Percentiles rank a stretch among this genome's conserved stretches.
phyloP scores from a whole-genome alignment of 37 sponge, comb jelly and placozoan genomes.

The Bolinopsis microptera region DNA sequence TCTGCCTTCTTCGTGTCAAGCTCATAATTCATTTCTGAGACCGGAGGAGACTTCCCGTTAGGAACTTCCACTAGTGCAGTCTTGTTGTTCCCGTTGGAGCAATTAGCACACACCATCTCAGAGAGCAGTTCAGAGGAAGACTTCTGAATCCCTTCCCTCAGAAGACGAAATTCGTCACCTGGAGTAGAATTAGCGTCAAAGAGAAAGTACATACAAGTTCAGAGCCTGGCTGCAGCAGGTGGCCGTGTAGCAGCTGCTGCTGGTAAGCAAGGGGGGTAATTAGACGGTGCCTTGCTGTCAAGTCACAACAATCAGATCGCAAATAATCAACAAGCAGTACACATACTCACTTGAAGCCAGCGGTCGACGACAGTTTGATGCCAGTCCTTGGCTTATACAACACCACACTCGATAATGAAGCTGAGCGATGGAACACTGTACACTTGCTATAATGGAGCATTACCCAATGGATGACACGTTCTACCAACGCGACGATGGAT shows the following conservation, averaged over 20 bases:
- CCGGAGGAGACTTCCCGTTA: neutral
- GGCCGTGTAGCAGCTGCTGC: neutral
- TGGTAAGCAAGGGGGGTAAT: too few relatives aligned
- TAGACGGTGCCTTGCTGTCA: neutral
- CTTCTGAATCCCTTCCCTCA: neutral
- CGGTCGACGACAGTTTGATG: neutral
- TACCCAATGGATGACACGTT: too few relatives aligned
- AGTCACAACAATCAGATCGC: neutral
- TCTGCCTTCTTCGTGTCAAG: neutral
- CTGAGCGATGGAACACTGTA: too few relatives aligned
- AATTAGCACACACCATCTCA: neutral
- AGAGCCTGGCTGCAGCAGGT: neutral
- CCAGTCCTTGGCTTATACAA: neutral
- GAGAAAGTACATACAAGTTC: too few relatives aligned
- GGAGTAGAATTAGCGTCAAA: neutral
- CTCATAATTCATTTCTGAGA: neutral
- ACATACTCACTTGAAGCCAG: neutral
- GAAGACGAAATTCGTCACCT: slow-evolving; percentile 2
- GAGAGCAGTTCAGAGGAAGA: neutral
- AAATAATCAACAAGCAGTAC: neutral
- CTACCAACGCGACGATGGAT: too few relatives aligned
- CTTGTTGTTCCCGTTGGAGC: neutral
- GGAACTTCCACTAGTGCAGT: neutral
- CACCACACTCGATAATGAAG: neutral
- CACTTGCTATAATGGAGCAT: too few relatives aligned